Evolutionary conservation across 2,113 vertebrate genomes (phyloP).

Genomic region (Henicopernis longicauda): DNA sequence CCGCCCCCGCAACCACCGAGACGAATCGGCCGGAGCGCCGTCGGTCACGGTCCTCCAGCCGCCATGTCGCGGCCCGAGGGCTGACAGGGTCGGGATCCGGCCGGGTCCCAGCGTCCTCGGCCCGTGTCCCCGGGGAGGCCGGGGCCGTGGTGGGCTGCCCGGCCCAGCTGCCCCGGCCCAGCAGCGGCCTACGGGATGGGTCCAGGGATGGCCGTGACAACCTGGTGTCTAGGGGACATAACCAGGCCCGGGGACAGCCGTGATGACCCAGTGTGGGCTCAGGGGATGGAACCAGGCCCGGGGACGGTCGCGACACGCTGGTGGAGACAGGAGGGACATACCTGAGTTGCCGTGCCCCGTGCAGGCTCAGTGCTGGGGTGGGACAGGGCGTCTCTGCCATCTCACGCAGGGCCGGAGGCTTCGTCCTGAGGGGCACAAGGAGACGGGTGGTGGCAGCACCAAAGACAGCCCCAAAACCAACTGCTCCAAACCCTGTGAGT

Average conservation of each 20-base stretch:
- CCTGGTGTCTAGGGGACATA: too few relatives aligned
- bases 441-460: too few relatives aligned
- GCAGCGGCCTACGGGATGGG: not conserved
- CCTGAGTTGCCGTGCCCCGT: rapidly evolving
- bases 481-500: rapidly evolving
- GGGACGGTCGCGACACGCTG: rapidly evolving
- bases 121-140: not conserved
- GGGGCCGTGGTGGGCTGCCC: not conserved
- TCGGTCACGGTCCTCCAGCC: not conserved
- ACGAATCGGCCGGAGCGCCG: not conserved
- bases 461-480: too few relatives aligned
- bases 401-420: rapidly evolving
- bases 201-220: not conserved
- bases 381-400: rapidly evolving
- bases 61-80: not conserved
- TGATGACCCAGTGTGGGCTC: rapidly evolving
- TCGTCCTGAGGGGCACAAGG: rapidly evolving
- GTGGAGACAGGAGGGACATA: too few relatives aligned
- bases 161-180: not conserved
- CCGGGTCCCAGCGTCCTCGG: not conserved
- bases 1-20: not conserved
- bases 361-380: rapidly evolving
- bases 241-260: not conserved
- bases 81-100: rapidly evolving
- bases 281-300: not conserved